phyloP scores from a whole-genome alignment of 2,797 vertebrate genomes.

The Acomys russatus region DNA sequence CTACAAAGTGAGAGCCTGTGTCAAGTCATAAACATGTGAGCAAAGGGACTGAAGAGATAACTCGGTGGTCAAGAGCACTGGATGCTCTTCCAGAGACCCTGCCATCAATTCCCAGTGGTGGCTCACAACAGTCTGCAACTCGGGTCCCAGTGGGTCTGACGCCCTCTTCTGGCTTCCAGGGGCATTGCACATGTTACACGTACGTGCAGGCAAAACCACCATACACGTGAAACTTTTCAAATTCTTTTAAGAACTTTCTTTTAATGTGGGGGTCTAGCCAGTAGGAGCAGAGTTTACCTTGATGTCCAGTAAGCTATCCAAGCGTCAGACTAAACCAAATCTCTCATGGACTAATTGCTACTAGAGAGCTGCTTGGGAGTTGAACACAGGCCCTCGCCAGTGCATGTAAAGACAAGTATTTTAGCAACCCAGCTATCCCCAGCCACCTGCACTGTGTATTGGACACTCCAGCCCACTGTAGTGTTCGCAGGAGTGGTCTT shows the following conservation, averaged over 20 bases:
- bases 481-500: constrained; percentile 53
- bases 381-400: no score
- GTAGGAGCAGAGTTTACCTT: constrained; percentile 25
- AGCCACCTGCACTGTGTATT: constrained; percentile 27
- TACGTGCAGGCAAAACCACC: no score
- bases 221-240: no score
- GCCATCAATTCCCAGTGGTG: background rate
- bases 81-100: background rate
- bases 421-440: no score
- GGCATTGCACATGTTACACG: no score
- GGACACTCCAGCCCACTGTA: constrained; percentile 15
- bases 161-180: no score
- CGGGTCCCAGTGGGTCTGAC: background rate
- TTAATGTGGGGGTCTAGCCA: background rate
- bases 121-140: background rate
- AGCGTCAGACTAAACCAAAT: background rate
- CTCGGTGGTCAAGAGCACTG: background rate
- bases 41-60: background rate
- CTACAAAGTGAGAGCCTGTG: background rate
- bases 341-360: background rate
- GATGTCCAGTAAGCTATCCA: background rate
- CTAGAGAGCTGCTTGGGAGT: background rate
- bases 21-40: background rate
- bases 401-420: no score
- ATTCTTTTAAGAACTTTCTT: no score